A percentile compares a stretch with the other conserved stretches of the same genome.
Conservation (phyloP, 2,113 vertebrate genomes). For the Emydocephalus ijimae region DNA sequence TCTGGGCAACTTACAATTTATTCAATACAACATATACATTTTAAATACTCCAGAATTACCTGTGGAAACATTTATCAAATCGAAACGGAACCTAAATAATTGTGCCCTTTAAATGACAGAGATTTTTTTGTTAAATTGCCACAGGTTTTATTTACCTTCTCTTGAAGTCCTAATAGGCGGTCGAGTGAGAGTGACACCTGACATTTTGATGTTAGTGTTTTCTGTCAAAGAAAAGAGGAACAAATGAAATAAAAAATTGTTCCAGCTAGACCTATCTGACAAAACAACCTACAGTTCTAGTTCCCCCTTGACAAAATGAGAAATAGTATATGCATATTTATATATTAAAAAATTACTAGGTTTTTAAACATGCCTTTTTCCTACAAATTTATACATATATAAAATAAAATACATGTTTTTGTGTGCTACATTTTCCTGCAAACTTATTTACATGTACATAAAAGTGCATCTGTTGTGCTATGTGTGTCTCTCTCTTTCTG, state of each 20-base stretch:
- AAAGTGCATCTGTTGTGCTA: background rate
- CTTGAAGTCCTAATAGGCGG: conserved; percentile 55
- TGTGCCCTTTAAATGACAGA: background rate
- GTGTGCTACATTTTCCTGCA: background rate
- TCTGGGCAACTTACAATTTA: background rate
- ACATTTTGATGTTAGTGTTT: background rate
- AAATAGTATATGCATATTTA: background rate
- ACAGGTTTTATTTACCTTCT: conserved; percentile 53
- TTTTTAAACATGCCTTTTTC: background rate
- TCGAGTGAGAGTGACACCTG: conserved; percentile 37
- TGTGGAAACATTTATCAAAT: background rate
- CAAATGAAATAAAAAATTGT: background rate
- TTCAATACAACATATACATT: background rate
- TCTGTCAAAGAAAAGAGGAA: conserved; percentile 37
- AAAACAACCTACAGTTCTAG: background rate
- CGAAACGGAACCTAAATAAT: background rate
- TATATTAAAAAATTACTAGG: background rate
- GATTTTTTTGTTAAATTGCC: background rate
- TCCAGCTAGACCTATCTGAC: background rate
- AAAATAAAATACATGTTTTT: background rate
- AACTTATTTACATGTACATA: background rate
- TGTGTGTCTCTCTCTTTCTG: background rate
- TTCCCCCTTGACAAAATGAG: background rate
- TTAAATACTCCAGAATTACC: background rate
- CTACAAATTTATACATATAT: background rate